Percentiles rank a stretch among this genome's conserved stretches.
Evolutionary conservation across 92 coral and sea anemone species (phyloP).

Genomic region (Porites cylindrica): DNA sequence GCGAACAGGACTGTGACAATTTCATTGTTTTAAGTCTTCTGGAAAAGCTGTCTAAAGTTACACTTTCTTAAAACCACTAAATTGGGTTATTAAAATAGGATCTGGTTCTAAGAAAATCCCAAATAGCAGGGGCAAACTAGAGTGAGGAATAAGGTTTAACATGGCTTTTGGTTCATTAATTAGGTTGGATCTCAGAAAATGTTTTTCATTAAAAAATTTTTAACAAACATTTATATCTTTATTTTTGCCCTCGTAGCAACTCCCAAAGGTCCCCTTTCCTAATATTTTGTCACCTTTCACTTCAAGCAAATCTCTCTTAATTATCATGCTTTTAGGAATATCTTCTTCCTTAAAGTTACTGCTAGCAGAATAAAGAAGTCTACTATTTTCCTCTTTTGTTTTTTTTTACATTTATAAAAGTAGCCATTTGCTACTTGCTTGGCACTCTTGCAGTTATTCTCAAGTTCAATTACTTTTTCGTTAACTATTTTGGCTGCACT

Average conservation of each 20-base stretch:
- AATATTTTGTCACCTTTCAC: background rate
- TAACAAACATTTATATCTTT: slow-evolving; percentile 21
- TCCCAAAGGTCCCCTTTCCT: slow-evolving; percentile 35
- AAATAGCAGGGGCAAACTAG: slow-evolving; percentile 24
- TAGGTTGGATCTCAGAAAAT: background rate
- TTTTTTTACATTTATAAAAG: slow-evolving; percentile 28
- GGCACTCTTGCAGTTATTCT: background rate
- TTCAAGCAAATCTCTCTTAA: background rate
- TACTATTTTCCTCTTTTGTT: background rate
- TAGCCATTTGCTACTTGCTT: slow-evolving; percentile 42
- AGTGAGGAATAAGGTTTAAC: slow-evolving; percentile 4
- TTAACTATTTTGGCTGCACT: background rate
- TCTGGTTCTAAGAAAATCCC: slow-evolving; percentile 24
- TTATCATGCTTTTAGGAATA: background rate
- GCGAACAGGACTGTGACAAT: too few species aligned
- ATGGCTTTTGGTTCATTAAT: background rate
- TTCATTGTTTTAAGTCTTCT: slow-evolving; percentile 6
- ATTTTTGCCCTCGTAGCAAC: background rate
- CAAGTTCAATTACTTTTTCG: slow-evolving; percentile 12
- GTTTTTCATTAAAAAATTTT: background rate
- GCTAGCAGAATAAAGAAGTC: slow-evolving; percentile 6
- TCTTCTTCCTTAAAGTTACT: background rate
- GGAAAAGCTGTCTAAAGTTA: slow-evolving; percentile 18
- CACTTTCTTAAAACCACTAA: slow-evolving; percentile 16
- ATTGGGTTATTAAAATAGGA: slow-evolving; percentile 25